Evolutionary conservation across 2,888 invertebrate species (phyloP).

Genomic region (Thysanoteuthis rhombus): DNA sequence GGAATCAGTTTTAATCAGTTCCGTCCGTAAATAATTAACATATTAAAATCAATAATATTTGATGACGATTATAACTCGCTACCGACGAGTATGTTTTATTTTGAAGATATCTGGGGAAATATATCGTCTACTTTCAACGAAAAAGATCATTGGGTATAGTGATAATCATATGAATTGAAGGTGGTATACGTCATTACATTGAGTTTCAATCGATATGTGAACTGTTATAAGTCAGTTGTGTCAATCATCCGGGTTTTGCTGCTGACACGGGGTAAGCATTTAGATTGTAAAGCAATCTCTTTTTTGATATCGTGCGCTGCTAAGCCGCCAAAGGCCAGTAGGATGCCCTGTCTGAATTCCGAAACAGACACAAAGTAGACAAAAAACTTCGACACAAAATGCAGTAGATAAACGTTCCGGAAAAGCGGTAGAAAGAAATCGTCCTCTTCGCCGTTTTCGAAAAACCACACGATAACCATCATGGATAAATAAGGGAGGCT

Average conservation of each 20-base stretch:
- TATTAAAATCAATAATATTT: neutral
- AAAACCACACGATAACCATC: neutral
- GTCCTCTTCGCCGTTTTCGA: neutral
- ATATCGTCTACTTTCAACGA: neutral
- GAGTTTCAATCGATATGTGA: neutral
- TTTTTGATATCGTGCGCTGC: neutral
- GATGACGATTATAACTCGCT: neutral
- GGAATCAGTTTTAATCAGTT: neutral
- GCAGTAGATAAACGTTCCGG: neutral
- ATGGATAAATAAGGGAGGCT: conserved; percentile 14
- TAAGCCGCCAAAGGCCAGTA: neutral
- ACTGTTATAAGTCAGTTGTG: neutral
- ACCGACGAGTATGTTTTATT: neutral
- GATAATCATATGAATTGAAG: neutral
- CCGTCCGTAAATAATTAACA: neutral
- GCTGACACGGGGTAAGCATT: neutral
- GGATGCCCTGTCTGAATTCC: neutral
- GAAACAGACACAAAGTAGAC: conserved; percentile 23
- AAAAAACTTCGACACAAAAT: conserved; percentile 24
- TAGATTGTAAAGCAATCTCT: neutral
- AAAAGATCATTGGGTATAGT: neutral
- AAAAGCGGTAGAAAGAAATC: neutral
- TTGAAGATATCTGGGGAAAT: neutral
- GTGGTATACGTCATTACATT: neutral
- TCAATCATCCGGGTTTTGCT: conserved; percentile 15